Percentiles rank a stretch among this genome's conserved stretches.
phyloP scores from a whole-genome alignment of 1,140 invertebrate genomes.

The Lordiphosa stackelbergi region DNA sequence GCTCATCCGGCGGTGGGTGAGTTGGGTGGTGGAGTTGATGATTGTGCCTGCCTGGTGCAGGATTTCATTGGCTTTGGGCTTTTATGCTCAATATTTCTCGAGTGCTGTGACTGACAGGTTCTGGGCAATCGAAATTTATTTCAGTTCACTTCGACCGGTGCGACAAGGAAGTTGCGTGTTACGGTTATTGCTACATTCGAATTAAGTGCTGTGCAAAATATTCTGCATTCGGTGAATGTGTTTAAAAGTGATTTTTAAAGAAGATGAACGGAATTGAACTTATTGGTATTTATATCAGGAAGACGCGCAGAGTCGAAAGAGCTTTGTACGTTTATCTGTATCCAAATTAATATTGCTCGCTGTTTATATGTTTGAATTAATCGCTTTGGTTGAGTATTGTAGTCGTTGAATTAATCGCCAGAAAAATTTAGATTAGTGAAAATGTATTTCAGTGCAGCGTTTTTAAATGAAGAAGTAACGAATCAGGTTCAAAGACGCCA shows the following conservation, averaged over 20 bases:
- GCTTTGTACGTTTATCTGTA: no score
- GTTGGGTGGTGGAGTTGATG: conserved; percentile 10
- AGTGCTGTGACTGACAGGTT: conserved; percentile 57
- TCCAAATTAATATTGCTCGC: no score
- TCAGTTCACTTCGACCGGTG: conserved; percentile 54
- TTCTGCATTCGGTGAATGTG: no score
- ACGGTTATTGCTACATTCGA: conserved; percentile 22
- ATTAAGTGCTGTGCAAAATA: background rate
- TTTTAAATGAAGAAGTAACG: no score
- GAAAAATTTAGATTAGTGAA: no score
- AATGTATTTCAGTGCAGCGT: no score
- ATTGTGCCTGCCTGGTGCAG: conserved; percentile 20
- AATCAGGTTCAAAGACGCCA: no score
- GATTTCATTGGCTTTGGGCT: conserved; percentile 63
- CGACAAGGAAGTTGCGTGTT: conserved; percentile 57
- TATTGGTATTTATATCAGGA: background rate
- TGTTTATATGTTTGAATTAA: no score
- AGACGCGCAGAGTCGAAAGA: no score
- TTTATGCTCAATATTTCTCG: conserved; percentile 56
- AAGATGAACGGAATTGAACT: background rate
- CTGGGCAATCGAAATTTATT: conserved; percentile 19
- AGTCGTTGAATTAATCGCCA: no score
- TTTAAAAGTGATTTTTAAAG: background rate
- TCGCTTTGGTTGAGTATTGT: no score
- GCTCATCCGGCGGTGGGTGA: conserved; percentile 7